Conservation (phyloP, 2,888 invertebrate species). For the Exocentrus adspersus region DNA sequence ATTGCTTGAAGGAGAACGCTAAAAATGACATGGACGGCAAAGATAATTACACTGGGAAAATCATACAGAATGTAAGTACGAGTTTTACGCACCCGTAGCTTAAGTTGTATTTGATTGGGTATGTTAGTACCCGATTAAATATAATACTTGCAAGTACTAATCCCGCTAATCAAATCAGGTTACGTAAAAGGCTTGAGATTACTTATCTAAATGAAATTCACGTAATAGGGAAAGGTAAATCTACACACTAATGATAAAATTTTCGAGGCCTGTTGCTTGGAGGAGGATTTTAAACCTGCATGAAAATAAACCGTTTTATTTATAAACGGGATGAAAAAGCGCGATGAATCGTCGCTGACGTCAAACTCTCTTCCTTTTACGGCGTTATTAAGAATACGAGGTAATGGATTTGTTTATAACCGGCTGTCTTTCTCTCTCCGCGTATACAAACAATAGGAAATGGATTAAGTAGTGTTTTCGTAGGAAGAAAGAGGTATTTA, state of each 20-base stretch:
- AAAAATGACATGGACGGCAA: slow-evolving; percentile 45
- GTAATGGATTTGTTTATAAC: no score
- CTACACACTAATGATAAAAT: no score
- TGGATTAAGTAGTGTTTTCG: neutral
- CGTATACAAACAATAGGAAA: neutral
- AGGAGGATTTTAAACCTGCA: no score
- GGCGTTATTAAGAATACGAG: no score
- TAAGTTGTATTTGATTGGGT: neutral
- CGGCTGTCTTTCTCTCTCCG: neutral
- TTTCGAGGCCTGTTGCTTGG: no score
- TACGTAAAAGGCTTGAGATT: neutral
- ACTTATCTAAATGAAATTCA: no score
- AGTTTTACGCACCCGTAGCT: neutral
- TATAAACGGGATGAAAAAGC: no score
- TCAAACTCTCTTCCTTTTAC: no score
- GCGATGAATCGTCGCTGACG: no score
- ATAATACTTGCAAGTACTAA: slow-evolving; percentile 9
- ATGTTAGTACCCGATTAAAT: neutral
- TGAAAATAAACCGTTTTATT: no score
- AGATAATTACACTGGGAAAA: slow-evolving; percentile 38
- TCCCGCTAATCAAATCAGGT: slow-evolving; percentile 1
- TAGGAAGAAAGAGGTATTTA: neutral
- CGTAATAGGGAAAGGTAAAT: no score
- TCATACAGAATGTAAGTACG: slow-evolving; percentile 40
- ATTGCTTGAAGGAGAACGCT: slow-evolving; percentile 26